A percentile compares a stretch with the other conserved stretches of the same genome.
Evolutionary conservation across 2,113 vertebrate genomes (phyloP).

Genomic region (Neodontobutis hainanensis): DNA sequence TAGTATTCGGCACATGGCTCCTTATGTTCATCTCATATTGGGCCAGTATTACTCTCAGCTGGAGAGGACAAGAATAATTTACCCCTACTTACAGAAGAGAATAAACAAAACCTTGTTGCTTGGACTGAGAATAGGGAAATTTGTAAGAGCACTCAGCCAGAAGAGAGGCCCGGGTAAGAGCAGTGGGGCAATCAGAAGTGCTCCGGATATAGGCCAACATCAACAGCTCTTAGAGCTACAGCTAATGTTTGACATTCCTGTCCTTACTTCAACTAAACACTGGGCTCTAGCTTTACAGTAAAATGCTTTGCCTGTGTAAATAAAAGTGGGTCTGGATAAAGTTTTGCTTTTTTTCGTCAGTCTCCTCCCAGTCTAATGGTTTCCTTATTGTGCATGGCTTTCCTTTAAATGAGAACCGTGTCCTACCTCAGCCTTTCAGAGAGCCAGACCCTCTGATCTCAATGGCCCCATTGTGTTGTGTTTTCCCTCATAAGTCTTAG

Average conservation of each 20-base stretch:
- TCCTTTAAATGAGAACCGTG: slow-evolving; percentile 44
- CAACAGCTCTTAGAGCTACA: slow-evolving; percentile 75
- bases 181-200: slow-evolving; percentile 72
- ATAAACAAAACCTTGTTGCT: slow-evolving; percentile 72
- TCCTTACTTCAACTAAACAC: slow-evolving; percentile 77
- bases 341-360: slow-evolving; percentile 70
- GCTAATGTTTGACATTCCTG: slow-evolving; percentile 78
- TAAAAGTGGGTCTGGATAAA: slow-evolving; percentile 48
- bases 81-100: slow-evolving; percentile 70
- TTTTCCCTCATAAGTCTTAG: slow-evolving; percentile 14
- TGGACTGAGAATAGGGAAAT: slow-evolving; percentile 68
- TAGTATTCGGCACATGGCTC: slow-evolving; percentile 59
- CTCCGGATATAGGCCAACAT: slow-evolving; percentile 75
- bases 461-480: slow-evolving; percentile 45
- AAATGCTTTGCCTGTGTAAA: slow-evolving; percentile 67
- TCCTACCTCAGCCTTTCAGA: slow-evolving; percentile 42
- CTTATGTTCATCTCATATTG: slow-evolving; percentile 43
- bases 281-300: slow-evolving; percentile 63
- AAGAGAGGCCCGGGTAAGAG: slow-evolving; percentile 63
- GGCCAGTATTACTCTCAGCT: slow-evolving; percentile 72
- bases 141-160: slow-evolving; percentile 70
- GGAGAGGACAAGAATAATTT: slow-evolving; percentile 77
- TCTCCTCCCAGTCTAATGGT: slow-evolving; percentile 65
- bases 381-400: slow-evolving; percentile 67
- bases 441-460: slow-evolving; percentile 31